phyloP scores from a whole-genome alignment of 2,113 vertebrate genomes.

The Ptychochromis oligacanthus region DNA sequence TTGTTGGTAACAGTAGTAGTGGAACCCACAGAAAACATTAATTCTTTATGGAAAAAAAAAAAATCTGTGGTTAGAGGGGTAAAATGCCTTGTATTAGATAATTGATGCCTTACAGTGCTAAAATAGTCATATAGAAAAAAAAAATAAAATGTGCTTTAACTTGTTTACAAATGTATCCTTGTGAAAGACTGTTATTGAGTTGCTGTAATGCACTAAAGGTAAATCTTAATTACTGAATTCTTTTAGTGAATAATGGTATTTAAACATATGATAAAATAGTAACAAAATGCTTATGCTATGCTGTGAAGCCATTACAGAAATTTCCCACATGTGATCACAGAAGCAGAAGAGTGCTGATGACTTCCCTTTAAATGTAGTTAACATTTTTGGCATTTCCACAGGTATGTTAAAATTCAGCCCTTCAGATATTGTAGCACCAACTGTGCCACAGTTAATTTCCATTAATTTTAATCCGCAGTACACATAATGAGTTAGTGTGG shows the following conservation, averaged over 20 bases:
- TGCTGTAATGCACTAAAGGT: not conserved
- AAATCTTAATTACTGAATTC: not conserved
- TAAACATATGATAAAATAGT: not conserved
- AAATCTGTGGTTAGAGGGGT: not conserved
- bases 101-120: not conserved
- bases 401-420: not conserved
- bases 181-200: not conserved
- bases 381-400: not conserved
- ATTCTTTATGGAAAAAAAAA: conserved; percentile 14
- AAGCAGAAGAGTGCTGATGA: not conserved
- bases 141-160: not conserved
- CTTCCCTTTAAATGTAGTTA: not conserved
- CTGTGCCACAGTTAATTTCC: not conserved
- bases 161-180: not conserved
- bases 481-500: not conserved
- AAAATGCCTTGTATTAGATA: not conserved
- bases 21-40: not conserved
- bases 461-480: not conserved
- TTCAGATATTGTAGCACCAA: too few relatives aligned
- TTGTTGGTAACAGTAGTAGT: conserved; percentile 26
- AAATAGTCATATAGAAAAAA: not conserved
- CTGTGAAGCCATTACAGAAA: not conserved
- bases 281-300: not conserved
- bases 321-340: not conserved
- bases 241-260: not conserved